A percentile compares a stretch with the other conserved stretches of the same genome.
Evolutionary conservation across 2,797 vertebrate species (phyloP).

Genomic region (Natrix natrix): DNA sequence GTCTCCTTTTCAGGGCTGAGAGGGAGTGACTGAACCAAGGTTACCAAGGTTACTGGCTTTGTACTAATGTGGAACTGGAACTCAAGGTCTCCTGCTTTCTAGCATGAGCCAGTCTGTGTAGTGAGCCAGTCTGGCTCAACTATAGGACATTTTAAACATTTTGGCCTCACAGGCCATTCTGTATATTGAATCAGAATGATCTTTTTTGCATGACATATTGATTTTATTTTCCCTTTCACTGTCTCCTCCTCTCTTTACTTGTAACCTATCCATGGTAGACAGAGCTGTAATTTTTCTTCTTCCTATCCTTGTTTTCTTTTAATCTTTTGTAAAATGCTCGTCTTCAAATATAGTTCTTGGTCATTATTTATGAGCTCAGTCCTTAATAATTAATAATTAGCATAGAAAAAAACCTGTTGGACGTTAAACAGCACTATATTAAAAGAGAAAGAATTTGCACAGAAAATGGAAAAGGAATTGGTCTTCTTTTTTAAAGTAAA

Average conservation of each 20-base stretch:
- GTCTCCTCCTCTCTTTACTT: rapidly evolving
- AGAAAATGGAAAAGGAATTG: no score
- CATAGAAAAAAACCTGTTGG: not conserved
- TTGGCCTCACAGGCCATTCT: slow-evolving; percentile 7
- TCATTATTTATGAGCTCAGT: not conserved
- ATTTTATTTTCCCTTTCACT: not conserved
- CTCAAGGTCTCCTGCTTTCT: not conserved
- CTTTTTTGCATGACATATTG: not conserved
- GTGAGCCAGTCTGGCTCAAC: not conserved
- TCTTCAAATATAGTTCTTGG: not conserved
- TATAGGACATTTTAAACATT: not conserved
- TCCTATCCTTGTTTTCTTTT: not conserved
- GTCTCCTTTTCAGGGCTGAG: not conserved
- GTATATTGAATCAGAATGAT: not conserved
- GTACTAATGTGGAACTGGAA: not conserved
- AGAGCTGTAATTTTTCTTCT: not conserved
- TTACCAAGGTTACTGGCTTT: not conserved
- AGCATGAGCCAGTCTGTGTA: not conserved
- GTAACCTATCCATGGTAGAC: not conserved
- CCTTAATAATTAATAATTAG: not conserved
- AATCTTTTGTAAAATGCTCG: not conserved
- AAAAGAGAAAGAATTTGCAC: no score
- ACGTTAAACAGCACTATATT: no score
- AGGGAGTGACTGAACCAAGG: not conserved
- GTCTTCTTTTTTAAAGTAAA: no score